Evolutionary conservation across 2,797 vertebrate genomes (phyloP).

Genomic region (Falco peregrinus): DNA sequence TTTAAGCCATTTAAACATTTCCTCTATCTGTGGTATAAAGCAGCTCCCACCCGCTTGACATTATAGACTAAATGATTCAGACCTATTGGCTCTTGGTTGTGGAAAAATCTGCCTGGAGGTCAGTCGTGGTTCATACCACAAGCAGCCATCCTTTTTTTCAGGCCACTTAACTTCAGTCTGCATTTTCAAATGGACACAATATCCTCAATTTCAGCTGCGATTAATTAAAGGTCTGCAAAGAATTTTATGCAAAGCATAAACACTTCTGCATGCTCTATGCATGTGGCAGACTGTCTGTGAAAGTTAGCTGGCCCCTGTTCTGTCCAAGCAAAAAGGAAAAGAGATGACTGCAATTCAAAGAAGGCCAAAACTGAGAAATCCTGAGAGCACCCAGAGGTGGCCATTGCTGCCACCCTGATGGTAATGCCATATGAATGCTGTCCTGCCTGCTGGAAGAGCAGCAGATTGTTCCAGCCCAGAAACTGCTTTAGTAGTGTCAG

Average conservation of each 20-base stretch:
- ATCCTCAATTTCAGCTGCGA: background rate
- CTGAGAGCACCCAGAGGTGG: background rate
- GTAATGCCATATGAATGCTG: rapidly evolving
- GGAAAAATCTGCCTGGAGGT: constrained; percentile 39
- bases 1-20: background rate
- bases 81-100: constrained; percentile 16
- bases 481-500: background rate
- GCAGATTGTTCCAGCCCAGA: background rate
- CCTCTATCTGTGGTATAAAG: background rate
- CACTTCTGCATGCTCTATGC: rapidly evolving
- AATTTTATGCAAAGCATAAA: background rate
- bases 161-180: background rate
- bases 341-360: background rate
- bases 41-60: background rate
- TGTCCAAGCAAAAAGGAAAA: background rate
- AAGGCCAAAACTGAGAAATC: background rate
- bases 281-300: background rate
- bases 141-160: background rate
- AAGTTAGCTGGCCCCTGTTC: background rate
- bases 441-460: background rate
- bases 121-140: background rate
- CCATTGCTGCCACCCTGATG: background rate
- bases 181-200: background rate
- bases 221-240: background rate
- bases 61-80: background rate